These are phyloP conservation scores for Zosterops hypoxanthus DNA, from an alignment of 2,113 vertebrate genomes.

Conservation along the genomic window DNA sequence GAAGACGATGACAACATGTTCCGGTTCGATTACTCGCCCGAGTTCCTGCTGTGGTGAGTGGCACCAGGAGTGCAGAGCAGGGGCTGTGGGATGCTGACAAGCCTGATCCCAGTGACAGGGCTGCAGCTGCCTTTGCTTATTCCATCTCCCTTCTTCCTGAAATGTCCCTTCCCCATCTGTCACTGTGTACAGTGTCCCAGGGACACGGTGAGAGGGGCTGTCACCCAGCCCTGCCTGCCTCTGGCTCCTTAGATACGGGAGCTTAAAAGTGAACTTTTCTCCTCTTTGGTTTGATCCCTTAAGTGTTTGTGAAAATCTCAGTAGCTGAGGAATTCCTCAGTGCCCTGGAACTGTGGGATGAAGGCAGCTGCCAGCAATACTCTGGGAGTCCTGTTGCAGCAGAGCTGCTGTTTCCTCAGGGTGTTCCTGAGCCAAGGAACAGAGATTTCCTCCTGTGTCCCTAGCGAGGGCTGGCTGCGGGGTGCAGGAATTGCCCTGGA, in stretches of 20 bases:
- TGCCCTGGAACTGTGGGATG: neutral
- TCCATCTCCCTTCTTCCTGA: neutral
- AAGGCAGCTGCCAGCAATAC: neutral
- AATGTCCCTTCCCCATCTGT: neutral
- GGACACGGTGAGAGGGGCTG: neutral
- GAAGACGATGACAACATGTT: slow-evolving; percentile 99
- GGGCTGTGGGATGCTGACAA: neutral
- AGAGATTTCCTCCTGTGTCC: neutral
- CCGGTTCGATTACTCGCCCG: slow-evolving; percentile 97
- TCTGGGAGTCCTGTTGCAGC: neutral
- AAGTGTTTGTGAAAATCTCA: neutral
- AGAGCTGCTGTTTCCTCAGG: neutral
- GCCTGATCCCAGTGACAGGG: neutral
- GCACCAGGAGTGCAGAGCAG: neutral
- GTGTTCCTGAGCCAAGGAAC: neutral
- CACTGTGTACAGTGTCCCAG: neutral
- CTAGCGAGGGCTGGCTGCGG: neutral
- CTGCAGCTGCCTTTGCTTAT: neutral
- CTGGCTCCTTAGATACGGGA: neutral
- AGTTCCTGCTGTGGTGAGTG: slow-evolving; percentile 95
- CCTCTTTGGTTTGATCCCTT: neutral
- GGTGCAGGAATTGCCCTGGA: neutral
- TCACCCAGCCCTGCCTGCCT: neutral
- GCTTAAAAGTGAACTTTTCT: neutral
- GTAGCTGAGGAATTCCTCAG: neutral